These are phyloP conservation scores for Acarapis woodi DNA, from an alignment of 1,140 invertebrate genomes.

Conservation along the genomic window DNA sequence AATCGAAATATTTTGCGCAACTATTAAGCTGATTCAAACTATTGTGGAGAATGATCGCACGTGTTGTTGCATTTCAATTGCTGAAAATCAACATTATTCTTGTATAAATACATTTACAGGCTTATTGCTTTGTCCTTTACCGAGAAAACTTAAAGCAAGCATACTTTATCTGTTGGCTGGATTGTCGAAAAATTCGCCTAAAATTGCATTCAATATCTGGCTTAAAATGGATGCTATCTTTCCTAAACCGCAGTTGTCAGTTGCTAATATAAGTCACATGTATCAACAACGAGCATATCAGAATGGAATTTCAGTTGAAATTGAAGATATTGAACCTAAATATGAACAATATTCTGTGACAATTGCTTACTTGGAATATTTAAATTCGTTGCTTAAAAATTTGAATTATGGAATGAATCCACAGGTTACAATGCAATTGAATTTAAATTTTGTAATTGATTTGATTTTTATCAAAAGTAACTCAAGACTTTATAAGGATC, in stretches of 20 bases:
- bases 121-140: slow-evolving; percentile 51
- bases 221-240: slow-evolving; percentile 8
- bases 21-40: slow-evolving; percentile 6
- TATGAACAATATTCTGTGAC: slow-evolving; percentile 60
- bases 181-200: slow-evolving; percentile 36
- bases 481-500: slow-evolving; percentile 8
- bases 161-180: slow-evolving; percentile 41
- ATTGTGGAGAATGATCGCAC: slow-evolving; percentile 8
- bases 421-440: slow-evolving; percentile 2
- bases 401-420: slow-evolving; percentile 1
- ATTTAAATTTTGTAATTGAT: slow-evolving; percentile 9
- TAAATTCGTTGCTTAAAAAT: slow-evolving; percentile 33
- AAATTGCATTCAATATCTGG: slow-evolving; percentile 43
- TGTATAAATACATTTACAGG: slow-evolving; percentile 45
- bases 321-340: slow-evolving; percentile 50
- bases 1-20: slow-evolving; percentile 6
- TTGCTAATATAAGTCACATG: neutral
- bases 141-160: slow-evolving; percentile 50
- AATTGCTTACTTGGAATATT: slow-evolving; percentile 39
- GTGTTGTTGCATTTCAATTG: slow-evolving; percentile 29
- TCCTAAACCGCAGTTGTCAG: slow-evolving; percentile 1
- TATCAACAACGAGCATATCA: slow-evolving; percentile 7
- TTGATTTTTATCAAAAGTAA: slow-evolving; percentile 8
- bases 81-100: slow-evolving; percentile 57
- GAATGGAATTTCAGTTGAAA: slow-evolving; percentile 20